These are phyloP conservation scores for Yponomeuta sedellus DNA, from an alignment of 2,888 invertebrate genomes.

Conservation along the genomic window DNA sequence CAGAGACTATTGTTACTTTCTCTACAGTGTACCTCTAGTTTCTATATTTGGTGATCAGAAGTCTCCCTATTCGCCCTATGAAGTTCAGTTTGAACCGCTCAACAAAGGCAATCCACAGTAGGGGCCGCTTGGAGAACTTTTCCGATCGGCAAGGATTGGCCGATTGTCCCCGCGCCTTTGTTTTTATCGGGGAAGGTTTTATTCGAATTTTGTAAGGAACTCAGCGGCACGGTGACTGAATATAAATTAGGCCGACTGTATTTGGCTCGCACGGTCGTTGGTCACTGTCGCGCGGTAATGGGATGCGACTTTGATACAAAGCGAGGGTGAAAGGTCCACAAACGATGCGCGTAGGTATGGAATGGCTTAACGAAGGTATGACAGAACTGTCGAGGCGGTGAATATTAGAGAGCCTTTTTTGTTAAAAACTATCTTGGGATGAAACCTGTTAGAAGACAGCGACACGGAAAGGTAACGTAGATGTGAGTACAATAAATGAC, in stretches of 20 bases:
- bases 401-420: background rate
- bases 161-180: slow-evolving; percentile 23
- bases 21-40: too few species aligned
- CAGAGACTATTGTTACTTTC: too few species aligned
- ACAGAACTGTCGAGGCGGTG: background rate
- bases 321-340: background rate
- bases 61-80: too few species aligned
- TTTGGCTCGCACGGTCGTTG: slow-evolving; percentile 4
- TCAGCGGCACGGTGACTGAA: slow-evolving; percentile 5
- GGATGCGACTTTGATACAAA: slow-evolving; percentile 6
- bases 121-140: slow-evolving; percentile 19
- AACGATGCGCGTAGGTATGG: background rate
- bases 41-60: too few species aligned
- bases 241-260: background rate
- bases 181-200: slow-evolving; percentile 22
- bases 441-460: background rate
- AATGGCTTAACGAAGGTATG: background rate
- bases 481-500: too few species aligned
- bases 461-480: background rate
- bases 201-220: slow-evolving; percentile 13
- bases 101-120: background rate
- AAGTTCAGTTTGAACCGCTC: too few species aligned
- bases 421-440: background rate
- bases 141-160: slow-evolving; percentile 17
- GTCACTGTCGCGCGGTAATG: slow-evolving; percentile 10